A percentile compares a stretch with the other conserved stretches of the same genome.
phyloP scores from a whole-genome alignment of 2,888 invertebrate species.

The Cosmia pyralina region DNA sequence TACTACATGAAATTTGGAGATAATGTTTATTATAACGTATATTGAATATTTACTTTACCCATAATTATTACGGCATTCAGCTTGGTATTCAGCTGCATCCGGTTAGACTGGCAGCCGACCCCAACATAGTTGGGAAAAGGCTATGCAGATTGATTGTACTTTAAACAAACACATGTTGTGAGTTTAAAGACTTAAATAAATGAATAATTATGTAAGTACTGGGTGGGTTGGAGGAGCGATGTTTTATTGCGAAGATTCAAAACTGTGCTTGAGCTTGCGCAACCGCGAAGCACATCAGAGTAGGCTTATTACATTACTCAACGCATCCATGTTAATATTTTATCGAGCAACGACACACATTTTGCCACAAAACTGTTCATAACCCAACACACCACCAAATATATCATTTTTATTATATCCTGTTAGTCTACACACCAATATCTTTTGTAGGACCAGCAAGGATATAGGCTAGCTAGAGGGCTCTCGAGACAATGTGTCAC shows the following conservation, averaged over 20 bases:
- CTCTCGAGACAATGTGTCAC: conserved; percentile 61
- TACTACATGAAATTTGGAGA: too few species aligned
- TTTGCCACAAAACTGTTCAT: conserved; percentile 22
- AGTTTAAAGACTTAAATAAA: too few species aligned
- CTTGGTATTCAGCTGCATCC: too few species aligned
- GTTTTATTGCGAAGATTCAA: background rate
- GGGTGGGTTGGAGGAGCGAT: too few species aligned
- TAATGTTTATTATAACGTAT: too few species aligned
- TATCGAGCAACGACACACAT: conserved; percentile 1
- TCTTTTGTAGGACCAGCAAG: conserved; percentile 22
- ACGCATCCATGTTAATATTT: too few species aligned
- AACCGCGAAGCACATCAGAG: background rate
- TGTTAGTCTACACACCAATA: conserved; percentile 25
- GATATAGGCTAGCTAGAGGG: conserved; percentile 37
- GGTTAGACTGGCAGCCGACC: too few species aligned
- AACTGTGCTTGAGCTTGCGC: background rate
- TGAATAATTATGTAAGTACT: background rate
- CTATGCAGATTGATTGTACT: too few species aligned
- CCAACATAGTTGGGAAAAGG: too few species aligned
- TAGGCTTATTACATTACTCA: background rate
- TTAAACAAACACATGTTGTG: too few species aligned
- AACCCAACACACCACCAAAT: conserved; percentile 7
- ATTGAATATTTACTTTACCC: too few species aligned
- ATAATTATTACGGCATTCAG: too few species aligned
- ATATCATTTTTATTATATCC: conserved; percentile 39